Base-by-base conservation (phyloP, 1,140 invertebrate genomes). In the Drosophila arawakana region DNA sequence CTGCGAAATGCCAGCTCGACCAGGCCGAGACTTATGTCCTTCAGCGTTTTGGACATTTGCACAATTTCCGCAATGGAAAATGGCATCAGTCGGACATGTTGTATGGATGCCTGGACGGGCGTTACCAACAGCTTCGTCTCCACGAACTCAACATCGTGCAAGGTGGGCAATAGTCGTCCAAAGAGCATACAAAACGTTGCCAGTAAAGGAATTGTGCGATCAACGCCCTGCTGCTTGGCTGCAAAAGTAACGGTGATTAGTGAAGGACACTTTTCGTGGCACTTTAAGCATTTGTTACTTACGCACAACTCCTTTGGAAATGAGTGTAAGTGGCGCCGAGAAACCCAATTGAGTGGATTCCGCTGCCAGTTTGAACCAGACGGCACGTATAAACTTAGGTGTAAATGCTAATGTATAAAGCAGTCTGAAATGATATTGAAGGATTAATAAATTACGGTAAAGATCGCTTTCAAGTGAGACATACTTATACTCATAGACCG, bases 121-220 rank as follows among this genome's bases (percentile, higher is more conserved):
- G 77, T n/a, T 34, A 89, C 35, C 47, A 91, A 8, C 11, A 91
- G 62, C 49, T 91, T 82, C 52, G 93, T 92, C 67, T 94, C 93
- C 39, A 95, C 95, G 83, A 99, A 98, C 91, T 98, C 98, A 3
- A 95, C 95, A 92, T 98, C 97, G 81, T 98, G 97, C 13, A 98
- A 91, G 0, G 97, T 98, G 0, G 96, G 95, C 44, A 98, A 94
- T 2, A 98, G 93, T 34, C 97, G 93, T 47, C 95, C 96, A 80
- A 98, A 97, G 0, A 98, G 93, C 2, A 96, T 95, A 92, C 97
- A 97, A 91, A 98, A 98, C 0, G 97, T 96, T 0, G 96, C 96
- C 7, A 98, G 83, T 1, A 96, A 85, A 0, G 97, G 97, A 18
- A 98, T 94, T 34, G 98, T 95, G n/a, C 94, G 94, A 34, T 95